These are phyloP conservation scores for Leptothorax acervorum DNA, from an alignment of 2,888 invertebrate genomes.

Conservation along the genomic window DNA sequence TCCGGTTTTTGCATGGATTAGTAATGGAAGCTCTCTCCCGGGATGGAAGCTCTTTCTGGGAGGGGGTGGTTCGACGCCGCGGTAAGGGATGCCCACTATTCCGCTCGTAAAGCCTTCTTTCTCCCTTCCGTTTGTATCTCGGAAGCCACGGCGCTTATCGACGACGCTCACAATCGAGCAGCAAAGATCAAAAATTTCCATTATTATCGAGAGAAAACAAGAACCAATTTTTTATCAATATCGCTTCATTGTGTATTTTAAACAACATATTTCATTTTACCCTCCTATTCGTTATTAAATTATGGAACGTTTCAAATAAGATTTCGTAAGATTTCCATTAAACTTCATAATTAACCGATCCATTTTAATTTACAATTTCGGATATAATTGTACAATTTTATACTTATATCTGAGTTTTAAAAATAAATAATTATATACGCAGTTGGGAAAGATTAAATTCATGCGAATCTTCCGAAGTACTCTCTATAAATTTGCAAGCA, in stretches of 20 bases:
- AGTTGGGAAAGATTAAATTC: slow-evolving; percentile 9
- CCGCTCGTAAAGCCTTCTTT: slow-evolving; percentile 73
- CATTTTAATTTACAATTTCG: not conserved
- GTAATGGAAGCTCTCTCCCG: slow-evolving; percentile 85
- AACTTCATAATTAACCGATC: not conserved
- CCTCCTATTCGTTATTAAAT: not conserved
- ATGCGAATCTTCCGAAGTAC: slow-evolving; percentile 15
- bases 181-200: slow-evolving; percentile 46
- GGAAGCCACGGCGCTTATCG: slow-evolving; percentile 61
- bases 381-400: slow-evolving; percentile 6
- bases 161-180: slow-evolving; percentile 58
- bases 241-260: slow-evolving; percentile 6
- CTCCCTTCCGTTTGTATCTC: slow-evolving; percentile 63
- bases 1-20: slow-evolving; percentile 86
- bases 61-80: slow-evolving; percentile 79
- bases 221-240: slow-evolving; percentile 13
- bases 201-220: not conserved
- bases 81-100: slow-evolving; percentile 78
- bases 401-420: not conserved
- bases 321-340: not conserved
- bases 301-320: not conserved
- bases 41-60: slow-evolving; percentile 83
- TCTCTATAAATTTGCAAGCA: slow-evolving; percentile 7
- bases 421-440: slow-evolving; percentile 1
- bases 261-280: not conserved